These are phyloP conservation scores for Hippocampus kuda DNA, from an alignment of 2,797 vertebrate genomes.

Conservation along the genomic window DNA sequence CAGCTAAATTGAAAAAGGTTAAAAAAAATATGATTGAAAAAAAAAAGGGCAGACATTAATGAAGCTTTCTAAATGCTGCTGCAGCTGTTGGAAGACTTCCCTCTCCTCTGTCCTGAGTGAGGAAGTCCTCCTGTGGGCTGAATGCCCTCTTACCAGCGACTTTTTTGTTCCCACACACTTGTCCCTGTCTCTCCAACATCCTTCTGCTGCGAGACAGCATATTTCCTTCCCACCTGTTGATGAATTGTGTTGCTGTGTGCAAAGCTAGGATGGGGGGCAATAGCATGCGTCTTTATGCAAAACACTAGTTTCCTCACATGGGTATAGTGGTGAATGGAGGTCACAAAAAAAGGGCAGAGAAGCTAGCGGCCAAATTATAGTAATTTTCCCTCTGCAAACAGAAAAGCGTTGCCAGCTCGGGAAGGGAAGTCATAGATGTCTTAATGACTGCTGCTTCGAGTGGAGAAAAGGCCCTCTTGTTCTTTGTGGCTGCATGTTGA, in stretches of 20 bases:
- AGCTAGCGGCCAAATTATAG: conserved; percentile 40
- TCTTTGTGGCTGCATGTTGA: conserved; percentile 15
- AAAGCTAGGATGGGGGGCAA: conserved; percentile 24
- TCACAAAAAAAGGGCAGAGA: conserved; percentile 26
- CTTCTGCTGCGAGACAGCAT: conserved; percentile 32
- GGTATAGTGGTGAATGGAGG: conserved; percentile 38
- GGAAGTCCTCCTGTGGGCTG: conserved; percentile 48
- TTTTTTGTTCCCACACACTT: conserved; percentile 55
- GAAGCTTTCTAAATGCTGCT: conserved; percentile 28
- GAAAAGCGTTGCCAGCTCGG: conserved; percentile 38
- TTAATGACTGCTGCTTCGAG: conserved; percentile 30
- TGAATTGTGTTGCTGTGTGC: conserved; percentile 50
- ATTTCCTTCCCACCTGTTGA: conserved; percentile 59
- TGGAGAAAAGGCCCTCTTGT: conserved; percentile 28
- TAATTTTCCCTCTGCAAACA: conserved; percentile 39
- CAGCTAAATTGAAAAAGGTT: conserved; percentile 13
- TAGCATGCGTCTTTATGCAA: conserved; percentile 39
- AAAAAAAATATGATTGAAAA: conserved; percentile 12
- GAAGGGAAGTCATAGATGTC: conserved; percentile 40
- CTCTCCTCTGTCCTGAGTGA: conserved; percentile 23
- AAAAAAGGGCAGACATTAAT: conserved; percentile 29
- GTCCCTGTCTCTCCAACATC: conserved; percentile 51
- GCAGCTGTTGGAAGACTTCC: conserved; percentile 27
- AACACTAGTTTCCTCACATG: conserved; percentile 37
- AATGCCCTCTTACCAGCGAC: conserved; percentile 43